Base-by-base conservation (phyloP, 2,888 invertebrate species). In the Ligdia adustata region DNA sequence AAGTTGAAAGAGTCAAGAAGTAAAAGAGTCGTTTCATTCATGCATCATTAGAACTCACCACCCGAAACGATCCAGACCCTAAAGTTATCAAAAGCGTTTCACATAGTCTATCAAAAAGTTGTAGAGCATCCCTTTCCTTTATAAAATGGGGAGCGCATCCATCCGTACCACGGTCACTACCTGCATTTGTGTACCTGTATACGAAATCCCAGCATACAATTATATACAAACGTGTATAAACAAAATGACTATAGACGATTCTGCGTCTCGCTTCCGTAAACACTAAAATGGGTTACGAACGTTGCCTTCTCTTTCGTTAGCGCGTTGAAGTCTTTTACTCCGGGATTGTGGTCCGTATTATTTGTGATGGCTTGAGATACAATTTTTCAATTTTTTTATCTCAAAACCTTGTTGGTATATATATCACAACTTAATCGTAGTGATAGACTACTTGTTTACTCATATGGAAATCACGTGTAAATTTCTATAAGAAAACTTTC, bases 321-420 rank as follows among this genome's bases (percentile, higher is more conserved):
- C 72, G 78, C 88, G 88, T 88, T 87, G 85, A 89, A 81, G 85
- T 89, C 89, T 87, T 88, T 88, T 85, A 70, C 72, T 80, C 71
- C 69, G 67, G 72, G 69, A 46, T 68, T 62, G 64, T 39, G 43
- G 50, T 54, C 12, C n/a, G n/a, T n/a, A n/a, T n/a, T n/a, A n/a
- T n/a, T n/a, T n/a, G n/a, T n/a, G n/a, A n/a, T n/a, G n/a, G n/a
- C n/a, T n/a, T n/a, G n/a, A n/a, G n/a, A n/a, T n/a, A n/a, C n/a
- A n/a, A n/a, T n/a, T n/a, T n/a, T n/a, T n/a, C n/a, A n/a, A n/a
- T n/a, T n/a, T n/a, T n/a, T n/a, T n/a, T n/a, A n/a, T n/a, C n/a
- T n/a, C n/a, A n/a, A n/a, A n/a, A n/a, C n/a, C n/a, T n/a, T n/a
- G n/a, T n/a, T n/a, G n/a, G n/a, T n/a, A n/a, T n/a, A n/a, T n/a